Evolutionary conservation across 2,113 vertebrate genomes (phyloP), one percentile per base, ranked within the genome.

Genomic region (Pteropus alecto): DNA sequence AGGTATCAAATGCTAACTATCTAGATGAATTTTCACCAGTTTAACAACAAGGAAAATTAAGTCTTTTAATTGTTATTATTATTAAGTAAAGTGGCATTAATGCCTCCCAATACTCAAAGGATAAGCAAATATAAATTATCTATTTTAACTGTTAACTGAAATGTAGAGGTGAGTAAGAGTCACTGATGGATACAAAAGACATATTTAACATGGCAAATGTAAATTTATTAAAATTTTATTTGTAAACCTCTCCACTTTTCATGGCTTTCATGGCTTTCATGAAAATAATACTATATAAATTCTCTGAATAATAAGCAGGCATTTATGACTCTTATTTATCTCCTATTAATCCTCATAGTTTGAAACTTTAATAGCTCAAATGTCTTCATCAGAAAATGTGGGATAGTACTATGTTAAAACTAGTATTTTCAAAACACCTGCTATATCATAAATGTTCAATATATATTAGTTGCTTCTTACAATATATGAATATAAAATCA

Each of bases 1-100:
- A 96, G 90, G 96, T 61, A 74, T 84, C 79, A 96, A 98, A 87
- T 77, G 38, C 70, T 82, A 84, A 60, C 78, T 94, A 70, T 60
- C 14, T 90, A 48, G 46, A 78, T 95, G 60, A 54, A 1, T 11
- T 79, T 96, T 96, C 88, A 95, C 89, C 78, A 28, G 19, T 58
- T 18, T 88, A 68, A 76, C 28, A 76, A 30, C 41, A 92, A 60
- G 48, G 13, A 95, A 93, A 38, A 71, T 2, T 2, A 77, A 73
- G 8, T 33, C 11, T 58, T 92, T 78, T 56, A 65, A 68, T 43
- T 81, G 6, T 38, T 63, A 38, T 18, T 91, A 18, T 73, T 21
- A 88, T 58, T 46, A 93, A 93, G 5, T 79, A 85, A 43, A 16
- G 3, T 83, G 81, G 54, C 0, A 87, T 54, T 46, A 41, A 41